Evolutionary conservation across 2,888 invertebrate species (phyloP), one percentile per base, ranked within the genome.

Genomic region (Pinctada fucata): DNA sequence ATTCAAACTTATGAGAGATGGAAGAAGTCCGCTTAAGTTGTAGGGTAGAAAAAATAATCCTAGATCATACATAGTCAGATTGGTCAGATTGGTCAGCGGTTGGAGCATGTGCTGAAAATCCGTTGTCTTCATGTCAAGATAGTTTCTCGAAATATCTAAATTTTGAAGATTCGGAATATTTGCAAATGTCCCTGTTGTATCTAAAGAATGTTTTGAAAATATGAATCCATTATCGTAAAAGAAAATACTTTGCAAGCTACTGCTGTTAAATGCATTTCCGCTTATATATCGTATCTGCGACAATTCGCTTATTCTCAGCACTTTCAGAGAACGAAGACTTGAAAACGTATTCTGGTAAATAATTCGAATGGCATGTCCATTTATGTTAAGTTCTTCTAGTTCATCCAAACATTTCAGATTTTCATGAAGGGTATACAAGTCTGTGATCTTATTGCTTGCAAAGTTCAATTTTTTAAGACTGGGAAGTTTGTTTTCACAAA

Each of bases 331-430:
- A 3, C 3, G 16, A 4, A 79, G 47, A 8, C 49, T 47, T 3
- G 76, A 51, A 51, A 79, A 79, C 1, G 76, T 74, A 45, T 81
- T 80, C 45, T 72, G 72, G 50, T 70, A 47, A 5, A 84, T 13
- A 16, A 58, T 50, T 64, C 78, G 50, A 3, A 84, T 52, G 2
- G 75, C 75, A n/a, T 78, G 76, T 52, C 49, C 63, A 45, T 65
- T 74, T 6, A 84, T 52, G 48, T 76, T 73, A 3, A 84, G 50
- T 3, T 63, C 47, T 6, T 52, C 52, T 47, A 84, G 31, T 2
- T 68, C 52, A 45, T 70, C 45, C 2, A 84, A 50, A 80, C 83
- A 84, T 13, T 10, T 50, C 65, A 82, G 78, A 51, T n/a, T 8
- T 6, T 16, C 67, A 49, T 2, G 0, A 2, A 67, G 52, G 49